Base-by-base conservation (phyloP, 2,888 invertebrate species). In the Agrotis puta region DNA sequence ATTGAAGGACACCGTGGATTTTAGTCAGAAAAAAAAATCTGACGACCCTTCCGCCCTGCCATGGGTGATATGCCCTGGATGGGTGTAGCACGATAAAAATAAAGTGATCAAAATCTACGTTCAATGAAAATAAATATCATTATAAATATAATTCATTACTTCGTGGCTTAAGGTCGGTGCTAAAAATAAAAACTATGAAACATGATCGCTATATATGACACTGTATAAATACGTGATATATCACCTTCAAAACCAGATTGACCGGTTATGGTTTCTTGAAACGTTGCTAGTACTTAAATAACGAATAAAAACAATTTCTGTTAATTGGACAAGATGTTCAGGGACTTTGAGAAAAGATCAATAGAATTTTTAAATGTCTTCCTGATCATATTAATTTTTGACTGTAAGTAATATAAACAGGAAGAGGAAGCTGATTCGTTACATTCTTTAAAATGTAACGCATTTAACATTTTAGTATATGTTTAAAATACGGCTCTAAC, bases 111-210 rank as follows among this genome's bases (percentile, higher is more conserved):
- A 78, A 64, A 64, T 43, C 9, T 50, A 67, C 45, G 57, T 57
- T 33, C 22, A 57, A 64, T 47, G 54, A 64, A 72, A 67, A 64
- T 62, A 56, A n/a, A n/a, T n/a, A n/a, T n/a, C n/a, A n/a, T n/a
- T n/a, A n/a, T n/a, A n/a, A n/a, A 45, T 48, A 64, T 62, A 47
- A 56, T 64, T 73, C 13, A 70, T 54, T 45, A 62, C 24, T 14
- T 48, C 20, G 33, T 43, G 51, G 57, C 59, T n/a, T 67, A 71
- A 85, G 72, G 82, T 72, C 73, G 47, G 50, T 56, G 51, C 27
- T 74, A 79, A 71, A 85, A 79, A 81, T 79, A 83, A 61, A 72
- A 62, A 47, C 18, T 62, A 58, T 61, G 45, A 59, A 70, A 57
- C 57, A 48, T 58, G 63, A 58, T 66, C 61, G 59, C 2, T 39